These are phyloP conservation scores for Ptilonorhynchus violaceus DNA, from an alignment of 2,113 vertebrate genomes.

Conservation along the genomic window DNA sequence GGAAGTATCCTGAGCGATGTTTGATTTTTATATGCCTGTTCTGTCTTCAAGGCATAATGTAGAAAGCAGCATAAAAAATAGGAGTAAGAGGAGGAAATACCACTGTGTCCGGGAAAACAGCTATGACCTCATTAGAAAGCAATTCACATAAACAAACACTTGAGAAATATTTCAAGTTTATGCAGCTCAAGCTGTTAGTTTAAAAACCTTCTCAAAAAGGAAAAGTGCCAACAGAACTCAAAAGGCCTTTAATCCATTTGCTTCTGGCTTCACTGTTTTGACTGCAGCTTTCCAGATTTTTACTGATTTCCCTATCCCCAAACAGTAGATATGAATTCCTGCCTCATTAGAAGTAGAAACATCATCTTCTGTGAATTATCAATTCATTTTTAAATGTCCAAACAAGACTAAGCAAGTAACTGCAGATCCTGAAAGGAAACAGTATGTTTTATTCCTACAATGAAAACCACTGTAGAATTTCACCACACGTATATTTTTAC, in stretches of 20 bases:
- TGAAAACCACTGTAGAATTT: neutral
- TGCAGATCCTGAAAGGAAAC: neutral
- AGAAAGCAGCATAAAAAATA: conserved; percentile 20
- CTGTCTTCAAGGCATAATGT: neutral
- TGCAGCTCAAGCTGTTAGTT: conserved; percentile 32
- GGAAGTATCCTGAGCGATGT: neutral
- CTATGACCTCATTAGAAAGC: conserved; percentile 62
- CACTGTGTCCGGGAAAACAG: conserved; percentile 46
- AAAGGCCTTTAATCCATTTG: conserved; percentile 46
- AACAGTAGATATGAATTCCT: neutral
- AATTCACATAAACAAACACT: conserved; percentile 68
- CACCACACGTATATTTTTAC: neutral
- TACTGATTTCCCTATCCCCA: neutral
- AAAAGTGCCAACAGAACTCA: conserved; percentile 1
- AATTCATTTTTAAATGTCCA: neutral
- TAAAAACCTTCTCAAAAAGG: conserved; percentile 41
- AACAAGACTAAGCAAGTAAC: neutral
- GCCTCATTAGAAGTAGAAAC: neutral
- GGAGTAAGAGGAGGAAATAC: conserved; percentile 42
- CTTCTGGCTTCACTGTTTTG: neutral
- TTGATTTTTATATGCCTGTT: neutral
- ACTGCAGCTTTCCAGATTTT: conserved; percentile 23
- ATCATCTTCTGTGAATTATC: neutral
- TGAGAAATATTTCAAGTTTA: conserved; percentile 64
- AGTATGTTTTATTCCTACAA: neutral